These are phyloP conservation scores for Chiloscyllium plagiosum DNA, from an alignment of 2,113 vertebrate species.

Conservation along the genomic window DNA sequence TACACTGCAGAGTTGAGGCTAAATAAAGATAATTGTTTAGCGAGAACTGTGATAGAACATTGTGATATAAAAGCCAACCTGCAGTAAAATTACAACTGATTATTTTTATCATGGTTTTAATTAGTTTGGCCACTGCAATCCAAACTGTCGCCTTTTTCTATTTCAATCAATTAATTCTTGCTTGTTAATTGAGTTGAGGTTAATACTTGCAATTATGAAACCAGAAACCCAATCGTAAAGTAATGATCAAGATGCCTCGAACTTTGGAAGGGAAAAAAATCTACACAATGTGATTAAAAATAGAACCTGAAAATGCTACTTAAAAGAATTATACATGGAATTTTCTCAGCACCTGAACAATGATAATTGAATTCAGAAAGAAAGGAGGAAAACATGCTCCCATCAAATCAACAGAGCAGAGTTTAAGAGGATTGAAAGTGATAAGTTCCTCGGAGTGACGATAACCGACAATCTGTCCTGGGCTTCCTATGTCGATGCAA, in stretches of 20 bases:
- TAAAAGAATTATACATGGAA: not conserved
- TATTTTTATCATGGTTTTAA: not conserved
- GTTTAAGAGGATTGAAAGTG: too few species aligned
- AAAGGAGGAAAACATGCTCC: too few species aligned
- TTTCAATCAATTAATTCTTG: not conserved
- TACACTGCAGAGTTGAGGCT: not conserved
- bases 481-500: too few species aligned
- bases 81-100: not conserved
- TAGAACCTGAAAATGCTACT: not conserved
- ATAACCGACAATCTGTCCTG: too few species aligned
- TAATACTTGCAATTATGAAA: not conserved
- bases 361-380: too few species aligned
- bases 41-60: not conserved
- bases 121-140: not conserved
- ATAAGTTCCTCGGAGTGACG: too few species aligned
- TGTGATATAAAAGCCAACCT: not conserved
- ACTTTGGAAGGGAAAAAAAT: not conserved
- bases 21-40: not conserved
- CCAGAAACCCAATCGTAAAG: not conserved
- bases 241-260: not conserved
- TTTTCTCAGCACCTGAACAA: too few species aligned
- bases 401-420: too few species aligned
- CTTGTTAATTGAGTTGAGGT: not conserved
- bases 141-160: not conserved
- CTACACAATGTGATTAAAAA: not conserved